Conservation (phyloP, 2,797 vertebrate species). For the Denticeps clupeoides region DNA sequence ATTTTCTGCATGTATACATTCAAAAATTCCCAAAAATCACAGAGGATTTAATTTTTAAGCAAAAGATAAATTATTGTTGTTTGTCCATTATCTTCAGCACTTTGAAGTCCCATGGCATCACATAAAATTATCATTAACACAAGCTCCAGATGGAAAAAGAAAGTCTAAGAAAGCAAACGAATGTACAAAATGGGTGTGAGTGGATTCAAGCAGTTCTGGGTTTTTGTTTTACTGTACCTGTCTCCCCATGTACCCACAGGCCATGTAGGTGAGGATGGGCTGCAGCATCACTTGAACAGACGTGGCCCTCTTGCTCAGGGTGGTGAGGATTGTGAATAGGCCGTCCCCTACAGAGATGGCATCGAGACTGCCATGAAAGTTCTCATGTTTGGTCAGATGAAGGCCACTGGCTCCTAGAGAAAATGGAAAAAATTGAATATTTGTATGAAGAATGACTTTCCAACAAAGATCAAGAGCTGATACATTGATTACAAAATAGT, state of each 20-base stretch:
- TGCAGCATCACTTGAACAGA: constrained; percentile 96
- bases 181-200: too few relatives aligned
- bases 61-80: too few relatives aligned
- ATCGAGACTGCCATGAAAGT: constrained; percentile 93
- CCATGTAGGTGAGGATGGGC: constrained; percentile 98
- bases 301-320: constrained; percentile 91
- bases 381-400: constrained; percentile 96
- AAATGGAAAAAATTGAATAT: not conserved
- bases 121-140: too few relatives aligned
- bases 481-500: not conserved
- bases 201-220: too few relatives aligned
- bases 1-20: too few relatives aligned
- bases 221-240: constrained; percentile 70
- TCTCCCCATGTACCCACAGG: constrained; percentile 97
- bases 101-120: too few relatives aligned
- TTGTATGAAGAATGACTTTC: too few relatives aligned
- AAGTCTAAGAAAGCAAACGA: too few relatives aligned
- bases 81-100: too few relatives aligned
- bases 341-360: constrained; percentile 97
- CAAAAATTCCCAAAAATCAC: too few relatives aligned
- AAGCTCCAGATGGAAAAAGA: too few relatives aligned
- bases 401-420: constrained; percentile 85
- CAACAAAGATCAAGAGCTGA: not conserved
- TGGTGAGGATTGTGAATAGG: constrained; percentile 94
- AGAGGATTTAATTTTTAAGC: too few relatives aligned